These are phyloP conservation scores for Acromyrmex echinatior DNA, from an alignment of 1,140 invertebrate species.

Conservation along the genomic window DNA sequence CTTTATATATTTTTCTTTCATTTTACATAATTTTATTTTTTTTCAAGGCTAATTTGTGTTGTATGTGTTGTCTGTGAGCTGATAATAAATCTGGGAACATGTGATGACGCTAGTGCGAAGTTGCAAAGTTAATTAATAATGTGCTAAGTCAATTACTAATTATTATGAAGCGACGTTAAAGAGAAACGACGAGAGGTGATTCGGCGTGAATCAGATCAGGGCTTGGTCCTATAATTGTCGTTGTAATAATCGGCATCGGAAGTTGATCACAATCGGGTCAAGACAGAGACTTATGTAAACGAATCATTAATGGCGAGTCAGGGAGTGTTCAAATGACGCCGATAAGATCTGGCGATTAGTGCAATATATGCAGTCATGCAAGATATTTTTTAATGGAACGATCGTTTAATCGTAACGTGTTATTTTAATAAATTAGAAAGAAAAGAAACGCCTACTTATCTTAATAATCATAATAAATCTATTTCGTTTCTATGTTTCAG, in stretches of 20 bases:
- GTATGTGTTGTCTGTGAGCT: no score
- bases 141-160: conserved; percentile 47
- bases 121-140: conserved; percentile 19
- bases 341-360: conserved; percentile 38
- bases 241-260: conserved; percentile 48
- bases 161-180: conserved; percentile 37
- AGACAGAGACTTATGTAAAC: conserved; percentile 72
- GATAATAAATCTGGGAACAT: conserved; percentile 22
- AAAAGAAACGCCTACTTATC: background rate
- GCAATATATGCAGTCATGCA: conserved; percentile 13
- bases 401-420: background rate
- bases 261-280: conserved; percentile 66
- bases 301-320: conserved; percentile 40
- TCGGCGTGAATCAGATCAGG: conserved; percentile 38
- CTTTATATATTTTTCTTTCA: background rate
- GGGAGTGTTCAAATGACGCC: conserved; percentile 59
- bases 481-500: background rate
- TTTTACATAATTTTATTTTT: background rate
- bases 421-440: conserved; percentile 4
- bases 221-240: conserved; percentile 47
- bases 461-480: background rate
- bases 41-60: background rate
- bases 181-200: background rate
- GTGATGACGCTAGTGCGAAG: background rate
- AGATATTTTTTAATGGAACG: conserved; percentile 10